These are phyloP conservation scores for Apamea epomidion DNA, from an alignment of 2,888 invertebrate genomes.

Conservation along the genomic window DNA sequence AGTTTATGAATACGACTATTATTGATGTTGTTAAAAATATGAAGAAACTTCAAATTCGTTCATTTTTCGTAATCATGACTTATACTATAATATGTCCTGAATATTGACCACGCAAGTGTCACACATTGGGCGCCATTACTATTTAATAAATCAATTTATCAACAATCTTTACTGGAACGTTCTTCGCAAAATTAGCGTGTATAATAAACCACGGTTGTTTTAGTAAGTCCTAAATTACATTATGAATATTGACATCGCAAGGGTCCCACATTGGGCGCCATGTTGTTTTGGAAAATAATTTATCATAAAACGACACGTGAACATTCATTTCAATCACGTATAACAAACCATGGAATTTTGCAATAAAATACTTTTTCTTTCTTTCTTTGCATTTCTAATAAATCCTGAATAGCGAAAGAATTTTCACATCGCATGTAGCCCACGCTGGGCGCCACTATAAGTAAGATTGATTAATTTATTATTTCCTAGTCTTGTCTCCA, in stretches of 20 bases:
- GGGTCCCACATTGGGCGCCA: constrained; percentile 10
- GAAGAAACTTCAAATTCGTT: background rate
- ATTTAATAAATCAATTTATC: background rate
- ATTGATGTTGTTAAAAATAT: background rate
- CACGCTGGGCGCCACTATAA: constrained; percentile 31
- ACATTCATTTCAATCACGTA: background rate
- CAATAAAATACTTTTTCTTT: too few species aligned
- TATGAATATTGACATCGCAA: background rate
- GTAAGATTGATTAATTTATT: constrained; percentile 35
- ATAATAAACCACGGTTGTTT: background rate
- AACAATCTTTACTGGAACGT: background rate
- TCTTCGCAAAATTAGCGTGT: background rate
- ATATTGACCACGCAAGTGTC: background rate
- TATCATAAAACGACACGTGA: too few species aligned
- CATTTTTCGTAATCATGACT: background rate
- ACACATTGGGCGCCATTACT: background rate
- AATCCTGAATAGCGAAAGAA: background rate
- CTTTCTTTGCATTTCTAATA: background rate
- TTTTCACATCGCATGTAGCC: constrained; percentile 2
- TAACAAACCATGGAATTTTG: background rate
- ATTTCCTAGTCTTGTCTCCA: constrained; percentile 24
- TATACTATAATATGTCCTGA: background rate
- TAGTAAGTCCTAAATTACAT: background rate
- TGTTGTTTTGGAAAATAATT: background rate
- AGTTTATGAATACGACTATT: background rate